Percentiles rank a stretch among this genome's conserved stretches.
Evolutionary conservation across 92 coral and sea anemone species (phyloP).

Genomic region (Meandrina meandrites): DNA sequence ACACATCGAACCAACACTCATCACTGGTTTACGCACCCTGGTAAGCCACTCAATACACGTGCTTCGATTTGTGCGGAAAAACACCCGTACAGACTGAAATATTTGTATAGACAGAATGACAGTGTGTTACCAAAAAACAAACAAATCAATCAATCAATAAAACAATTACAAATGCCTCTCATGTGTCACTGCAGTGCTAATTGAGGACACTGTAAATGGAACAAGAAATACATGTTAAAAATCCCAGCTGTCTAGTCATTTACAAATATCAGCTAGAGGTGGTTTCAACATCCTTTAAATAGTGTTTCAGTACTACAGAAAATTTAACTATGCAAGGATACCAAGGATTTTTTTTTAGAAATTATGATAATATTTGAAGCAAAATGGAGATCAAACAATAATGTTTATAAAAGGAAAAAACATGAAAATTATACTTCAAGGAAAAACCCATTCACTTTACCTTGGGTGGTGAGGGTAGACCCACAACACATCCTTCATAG

Average conservation of each 20-base stretch:
- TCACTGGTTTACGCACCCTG: constrained; percentile 88
- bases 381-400: background rate
- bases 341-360: too few species aligned
- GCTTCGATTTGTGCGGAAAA: constrained; percentile 94
- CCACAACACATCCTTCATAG: constrained; percentile 93
- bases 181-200: too few species aligned
- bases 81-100: constrained; percentile 88
- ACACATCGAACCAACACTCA: constrained; percentile 76
- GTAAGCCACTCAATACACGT: constrained; percentile 98
- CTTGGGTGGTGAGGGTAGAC: constrained; percentile 97
- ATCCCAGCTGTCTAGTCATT: too few species aligned
- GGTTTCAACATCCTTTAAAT: background rate
- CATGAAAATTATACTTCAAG: too few species aligned
- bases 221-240: too few species aligned
- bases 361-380: background rate
- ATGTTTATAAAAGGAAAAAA: too few species aligned
- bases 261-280: too few species aligned
- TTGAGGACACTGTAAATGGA: too few species aligned
- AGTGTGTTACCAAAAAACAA: background rate
- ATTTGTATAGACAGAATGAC: background rate
- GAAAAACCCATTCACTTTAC: constrained; percentile 26
- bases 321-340: background rate
- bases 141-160: too few species aligned
- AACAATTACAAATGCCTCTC: too few species aligned
- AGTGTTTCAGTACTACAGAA: background rate